Evolutionary conservation across 2,113 vertebrate species (phyloP), one percentile per base, ranked within the genome.

Genomic region (Leptosomus discolor): DNA sequence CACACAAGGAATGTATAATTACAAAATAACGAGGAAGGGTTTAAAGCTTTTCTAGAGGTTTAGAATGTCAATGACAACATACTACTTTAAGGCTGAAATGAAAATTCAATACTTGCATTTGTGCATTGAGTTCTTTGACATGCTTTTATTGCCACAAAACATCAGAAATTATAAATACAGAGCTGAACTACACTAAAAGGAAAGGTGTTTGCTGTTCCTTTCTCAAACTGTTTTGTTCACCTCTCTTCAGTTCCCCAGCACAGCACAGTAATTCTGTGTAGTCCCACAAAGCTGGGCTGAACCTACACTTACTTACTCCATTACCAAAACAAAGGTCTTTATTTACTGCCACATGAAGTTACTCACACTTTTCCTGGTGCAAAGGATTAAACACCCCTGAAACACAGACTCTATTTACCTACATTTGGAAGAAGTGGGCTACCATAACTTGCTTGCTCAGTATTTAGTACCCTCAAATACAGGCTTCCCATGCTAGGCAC

Each of bases 321-420:
- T 32, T 27, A 15, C 6, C 1, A 0, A 60, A 15, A 32, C 1
- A 1, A 16, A 86, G 16, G 30, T 36, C 17, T 43, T 73, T 30
- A 48, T 61, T 69, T 69, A 68, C 12, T 65, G 41, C 9, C 15
- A 30, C 20, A 18, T 3, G 5, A 8, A 73, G 43, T 23, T 46
- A 65, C 15, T 36, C 23, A 11, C 1, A 0, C 24, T 73, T 29
- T 48, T 63, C 7, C n/a, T 17, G 15, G 5, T 5, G 22, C 43
- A 41, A 67, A 60, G 57, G 39, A 54, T 20, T 36, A 43, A 61
- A 34, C 0, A 2, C 3, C 19, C 15, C 41, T 30, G 22, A 53
- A 88, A 57, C 51, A 57, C 14, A 22, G 30, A 8, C 21, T 23
- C 20, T 20, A 5, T n/a, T 41, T 37, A 39, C 26, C n/a, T n/a